phyloP scores from a whole-genome alignment of 2,113 vertebrate genomes.

The Ophiodon elongatus region DNA sequence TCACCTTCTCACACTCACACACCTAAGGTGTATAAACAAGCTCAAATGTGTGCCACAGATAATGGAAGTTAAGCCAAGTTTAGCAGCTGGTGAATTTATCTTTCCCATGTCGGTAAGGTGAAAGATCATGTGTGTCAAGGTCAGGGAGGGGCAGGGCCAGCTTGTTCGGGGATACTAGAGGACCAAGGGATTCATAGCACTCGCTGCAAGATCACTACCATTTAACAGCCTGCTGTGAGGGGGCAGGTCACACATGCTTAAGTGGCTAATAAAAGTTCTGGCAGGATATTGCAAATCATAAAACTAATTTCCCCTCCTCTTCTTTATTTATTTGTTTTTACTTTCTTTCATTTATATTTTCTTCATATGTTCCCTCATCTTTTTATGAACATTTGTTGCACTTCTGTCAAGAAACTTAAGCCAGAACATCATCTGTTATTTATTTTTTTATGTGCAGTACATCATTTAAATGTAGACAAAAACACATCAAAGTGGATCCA shows the following conservation, averaged over 20 bases:
- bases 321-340: background rate
- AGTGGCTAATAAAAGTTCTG: constrained; percentile 76
- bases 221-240: constrained; percentile 76
- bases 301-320: constrained; percentile 68
- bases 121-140: constrained; percentile 60
- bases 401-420: constrained; percentile 20
- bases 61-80: constrained; percentile 50
- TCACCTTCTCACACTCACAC: constrained; percentile 56
- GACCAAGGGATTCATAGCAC: constrained; percentile 36
- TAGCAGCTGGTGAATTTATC: constrained; percentile 71
- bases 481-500: background rate
- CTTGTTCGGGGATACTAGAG: constrained; percentile 36
- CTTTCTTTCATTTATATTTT: constrained; percentile 9
- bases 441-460: background rate
- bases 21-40: constrained; percentile 61
- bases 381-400: constrained; percentile 35
- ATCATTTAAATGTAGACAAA: background rate
- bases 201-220: constrained; percentile 59
- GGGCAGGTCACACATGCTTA: constrained; percentile 72
- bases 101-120: constrained; percentile 51
- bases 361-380: constrained; percentile 13
- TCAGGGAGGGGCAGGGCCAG: constrained; percentile 22
- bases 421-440: constrained; percentile 12
- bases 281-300: constrained; percentile 83
- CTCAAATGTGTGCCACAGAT: constrained; percentile 57